Base-by-base conservation (phyloP, 37 sponge, comb jelly and placozoan species). In the Diacarnus erythraeanus region DNA sequence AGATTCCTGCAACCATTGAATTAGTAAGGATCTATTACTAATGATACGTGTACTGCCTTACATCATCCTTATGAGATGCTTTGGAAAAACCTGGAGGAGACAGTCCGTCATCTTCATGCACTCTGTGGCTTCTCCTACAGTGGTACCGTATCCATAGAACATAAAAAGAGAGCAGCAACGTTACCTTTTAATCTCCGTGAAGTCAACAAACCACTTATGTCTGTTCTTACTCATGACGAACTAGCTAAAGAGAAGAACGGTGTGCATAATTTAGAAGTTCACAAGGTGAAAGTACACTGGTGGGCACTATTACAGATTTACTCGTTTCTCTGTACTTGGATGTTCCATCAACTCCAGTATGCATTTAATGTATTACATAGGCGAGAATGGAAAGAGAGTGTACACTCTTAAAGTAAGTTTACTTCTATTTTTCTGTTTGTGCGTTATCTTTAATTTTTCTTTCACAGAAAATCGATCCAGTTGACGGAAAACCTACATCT, bases 321-420 rank as follows among this genome's bases (percentile, higher is more conserved):
- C n/a, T n/a, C n/a, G n/a, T n/a, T n/a, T n/a, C n/a, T 9, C 71
- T 38, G 71, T 38, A 69, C 40, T 12, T 4, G 40, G 23, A 69
- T 10, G 17, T 6, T 9, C 18, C 9, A 3, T 25, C 38, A 8
- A 37, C 39, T 31, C 39, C 10, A 18, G 1, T 34, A 99, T 99
- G 99, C 83, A 88, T 77, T 72, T 99, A 42, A 96, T 97, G 97
- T 96, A 96, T 68, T 96, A 94, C 76, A 20, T 90, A 67, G 85
- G 96, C 72, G 87, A 87, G 26, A 68, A 87, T 21, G 95, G 97
- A 36, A 84, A 95, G 72, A 83, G 99, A 60, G 85, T 92, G 3
- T 99, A 99, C 85, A 99, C 99, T 39, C 74, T 99, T 17, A 81
- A 92, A 69, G 93, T 92, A 77, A 77, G 57, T 33, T 58, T 57